Base-by-base conservation (phyloP, 2,113 vertebrate species). In the Desmodus rotundus region DNA sequence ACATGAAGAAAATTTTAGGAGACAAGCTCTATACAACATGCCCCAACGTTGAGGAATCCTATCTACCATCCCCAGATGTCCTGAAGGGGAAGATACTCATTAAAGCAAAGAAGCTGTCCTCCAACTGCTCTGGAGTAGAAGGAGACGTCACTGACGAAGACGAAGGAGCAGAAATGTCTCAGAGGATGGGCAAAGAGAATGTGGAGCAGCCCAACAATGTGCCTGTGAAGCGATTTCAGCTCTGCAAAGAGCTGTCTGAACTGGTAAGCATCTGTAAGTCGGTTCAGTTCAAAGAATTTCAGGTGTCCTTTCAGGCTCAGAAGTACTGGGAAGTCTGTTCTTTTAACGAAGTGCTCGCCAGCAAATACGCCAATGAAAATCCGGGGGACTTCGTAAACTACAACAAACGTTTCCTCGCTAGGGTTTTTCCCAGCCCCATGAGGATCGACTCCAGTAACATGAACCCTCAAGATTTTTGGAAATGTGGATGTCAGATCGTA, bases 401-500 rank as follows among this genome's bases (percentile, higher is more conserved):
- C 84, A 99, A 99, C 98, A 99, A 99, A 96, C 99, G 99, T 95
- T 99, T 99, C 96, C 98, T 99, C 0, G 99, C 99, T 0, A 98
- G 99, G 17, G 99, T 99, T 89, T 99, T 99, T 77, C 99, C 99
- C 3, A 99, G 99, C 87, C 99, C 99, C 0, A 99, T 99, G 99
- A 98, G 99, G 94, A 99, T 99, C 33, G 99, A 99, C 98, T 99
- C 99, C 0, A 99, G 99, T 97, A 99, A 99, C 98, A 99, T 99
- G 99, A 99, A 99, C 97, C 99, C 99, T 61, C 99, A 99, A 98
- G 99, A 99, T 94, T 99, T 99, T 94, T 99, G 99, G 99, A 99
- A 99, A 91, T 99, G 99, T 52, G 99, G 99, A 61, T 99, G 99
- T 98, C 99, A 99, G 94, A 99, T 99, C 38, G 99, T 99, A 82